Conservation (phyloP, 2,888 invertebrate genomes). For the Melipona beecheii region DNA sequence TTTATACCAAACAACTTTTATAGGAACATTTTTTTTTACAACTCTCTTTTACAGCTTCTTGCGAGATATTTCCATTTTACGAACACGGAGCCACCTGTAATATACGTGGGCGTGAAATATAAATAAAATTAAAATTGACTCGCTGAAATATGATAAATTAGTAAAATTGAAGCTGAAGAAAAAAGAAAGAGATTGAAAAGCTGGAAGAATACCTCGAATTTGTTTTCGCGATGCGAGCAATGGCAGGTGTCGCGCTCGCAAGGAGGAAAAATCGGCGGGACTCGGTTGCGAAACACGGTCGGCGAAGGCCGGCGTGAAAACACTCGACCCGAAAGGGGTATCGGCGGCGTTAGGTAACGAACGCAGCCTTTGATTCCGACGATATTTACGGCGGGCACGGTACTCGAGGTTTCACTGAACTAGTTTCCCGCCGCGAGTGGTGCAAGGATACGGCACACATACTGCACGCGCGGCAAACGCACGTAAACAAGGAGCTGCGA, state of each 20-base stretch:
- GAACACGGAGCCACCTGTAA: no score
- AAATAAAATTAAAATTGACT: no score
- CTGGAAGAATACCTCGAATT: background rate
- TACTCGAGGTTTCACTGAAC: slow-evolving; percentile 72
- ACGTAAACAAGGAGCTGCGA: slow-evolving; percentile 41
- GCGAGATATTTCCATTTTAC: no score
- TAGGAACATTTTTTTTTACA: no score
- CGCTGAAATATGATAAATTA: no score
- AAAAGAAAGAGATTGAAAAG: background rate
- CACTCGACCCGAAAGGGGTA: slow-evolving; percentile 57
- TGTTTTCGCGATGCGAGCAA: background rate
- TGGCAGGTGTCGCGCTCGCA: background rate
- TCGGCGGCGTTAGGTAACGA: slow-evolving; percentile 53
- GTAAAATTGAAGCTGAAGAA: no score
- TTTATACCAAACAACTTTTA: no score
- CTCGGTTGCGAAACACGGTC: slow-evolving; percentile 34
- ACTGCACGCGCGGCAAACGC: slow-evolving; percentile 50
- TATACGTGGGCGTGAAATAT: no score
- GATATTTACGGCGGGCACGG: slow-evolving; percentile 65
- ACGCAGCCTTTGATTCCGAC: slow-evolving; percentile 63
- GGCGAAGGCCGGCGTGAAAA: slow-evolving; percentile 42
- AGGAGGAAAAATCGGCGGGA: background rate
- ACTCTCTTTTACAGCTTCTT: no score
- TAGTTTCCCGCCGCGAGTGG: slow-evolving; percentile 70
- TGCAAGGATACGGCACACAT: slow-evolving; percentile 74